These are phyloP conservation scores for Escarpia spicata DNA, from an alignment of 2,888 invertebrate species.

Conservation along the genomic window DNA sequence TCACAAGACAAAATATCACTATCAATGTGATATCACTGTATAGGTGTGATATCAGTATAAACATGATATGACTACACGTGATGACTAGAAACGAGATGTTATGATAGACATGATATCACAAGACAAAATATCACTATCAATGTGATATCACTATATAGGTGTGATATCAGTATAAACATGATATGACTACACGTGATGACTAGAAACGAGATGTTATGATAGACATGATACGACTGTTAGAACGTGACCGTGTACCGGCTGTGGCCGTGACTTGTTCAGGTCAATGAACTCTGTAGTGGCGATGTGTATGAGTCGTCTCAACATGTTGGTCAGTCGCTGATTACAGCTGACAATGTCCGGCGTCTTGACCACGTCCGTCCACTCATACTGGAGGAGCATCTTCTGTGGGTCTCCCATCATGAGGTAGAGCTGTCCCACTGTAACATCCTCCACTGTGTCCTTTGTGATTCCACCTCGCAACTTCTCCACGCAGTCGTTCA, in stretches of 20 bases:
- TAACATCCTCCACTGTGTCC: constrained; percentile 80
- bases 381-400: constrained; percentile 66
- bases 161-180: too few species aligned
- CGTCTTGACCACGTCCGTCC: constrained; percentile 48
- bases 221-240: background rate
- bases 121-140: too few species aligned
- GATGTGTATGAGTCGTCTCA: constrained; percentile 55
- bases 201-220: background rate
- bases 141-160: too few species aligned
- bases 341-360: constrained; percentile 26
- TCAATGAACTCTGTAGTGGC: constrained; percentile 60
- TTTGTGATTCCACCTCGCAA: constrained; percentile 69
- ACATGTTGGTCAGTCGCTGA: constrained; percentile 51
- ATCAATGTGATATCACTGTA: too few species aligned
- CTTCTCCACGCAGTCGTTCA: background rate
- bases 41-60: too few species aligned
- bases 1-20: too few species aligned
- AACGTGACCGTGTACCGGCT: background rate
- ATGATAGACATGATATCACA: background rate
- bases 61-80: too few species aligned
- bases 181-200: background rate
- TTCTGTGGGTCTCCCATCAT: constrained; percentile 71
- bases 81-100: background rate
- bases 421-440: constrained; percentile 88
- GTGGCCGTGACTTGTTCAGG: constrained; percentile 35